These are phyloP conservation scores for Chaetodon trifasciatus DNA, from an alignment of 2,797 vertebrate species.

Conservation along the genomic window DNA sequence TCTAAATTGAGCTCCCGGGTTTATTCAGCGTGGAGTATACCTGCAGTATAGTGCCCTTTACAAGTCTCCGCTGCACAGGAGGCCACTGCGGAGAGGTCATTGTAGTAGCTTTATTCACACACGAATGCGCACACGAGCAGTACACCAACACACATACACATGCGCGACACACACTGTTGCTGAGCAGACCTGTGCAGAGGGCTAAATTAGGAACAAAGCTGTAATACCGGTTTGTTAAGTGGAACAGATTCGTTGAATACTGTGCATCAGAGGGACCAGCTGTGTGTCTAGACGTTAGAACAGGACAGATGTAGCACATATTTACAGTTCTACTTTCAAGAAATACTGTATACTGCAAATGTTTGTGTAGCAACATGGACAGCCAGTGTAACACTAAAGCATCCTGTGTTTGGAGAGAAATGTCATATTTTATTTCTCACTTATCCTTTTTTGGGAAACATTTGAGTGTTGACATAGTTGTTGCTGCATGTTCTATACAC, in stretches of 20 bases:
- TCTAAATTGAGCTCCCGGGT: constrained; percentile 63
- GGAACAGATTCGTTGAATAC: constrained; percentile 39
- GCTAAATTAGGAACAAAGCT: constrained; percentile 72
- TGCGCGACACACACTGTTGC: constrained; percentile 63
- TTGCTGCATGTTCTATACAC: constrained; percentile 46
- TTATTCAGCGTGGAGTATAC: constrained; percentile 51
- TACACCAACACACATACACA: constrained; percentile 14
- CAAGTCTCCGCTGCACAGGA: constrained; percentile 56
- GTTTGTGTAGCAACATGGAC: constrained; percentile 19
- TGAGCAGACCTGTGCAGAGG: constrained; percentile 66
- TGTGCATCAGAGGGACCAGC: constrained; percentile 62
- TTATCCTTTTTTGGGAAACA: constrained; percentile 69
- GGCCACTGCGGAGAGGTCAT: constrained; percentile 64
- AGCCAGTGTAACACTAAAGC: neutral
- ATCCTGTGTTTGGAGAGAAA: constrained; percentile 38
- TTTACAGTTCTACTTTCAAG: constrained; percentile 57
- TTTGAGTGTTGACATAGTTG: constrained; percentile 55
- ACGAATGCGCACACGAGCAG: constrained; percentile 26
- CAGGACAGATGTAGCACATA: constrained; percentile 62
- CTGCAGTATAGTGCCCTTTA: constrained; percentile 69
- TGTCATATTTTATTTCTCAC: constrained; percentile 74
- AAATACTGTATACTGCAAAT: constrained; percentile 19
- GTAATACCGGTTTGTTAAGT: constrained; percentile 27
- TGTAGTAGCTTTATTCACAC: constrained; percentile 47
- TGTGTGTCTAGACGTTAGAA: constrained; percentile 68